Base-by-base conservation (phyloP, 1,140 invertebrate species). In the Papilio glaucus region DNA sequence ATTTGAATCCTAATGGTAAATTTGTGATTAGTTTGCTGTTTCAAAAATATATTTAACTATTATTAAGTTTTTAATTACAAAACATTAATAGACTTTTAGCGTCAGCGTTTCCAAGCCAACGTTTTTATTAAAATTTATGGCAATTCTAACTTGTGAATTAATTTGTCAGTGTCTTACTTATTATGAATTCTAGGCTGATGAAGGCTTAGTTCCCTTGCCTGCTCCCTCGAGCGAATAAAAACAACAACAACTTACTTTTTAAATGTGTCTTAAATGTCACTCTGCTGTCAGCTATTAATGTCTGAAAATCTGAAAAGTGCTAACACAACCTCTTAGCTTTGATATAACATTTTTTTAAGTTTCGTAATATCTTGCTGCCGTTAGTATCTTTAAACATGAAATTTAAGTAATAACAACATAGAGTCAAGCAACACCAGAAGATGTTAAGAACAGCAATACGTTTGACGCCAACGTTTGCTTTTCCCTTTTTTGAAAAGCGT, bases 361-460 rank as follows among this genome's bases (percentile, higher is more conserved):
- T 53, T 53, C 49, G 49, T 53, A 53, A 53, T 53, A 53, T 12
- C 49, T 53, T 53, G 10, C 49, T 18, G 9, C 49, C 10, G 60
- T 37, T 37, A 1, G 13, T 29, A 62, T 26, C 18, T 37, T 18
- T 62, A 15, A 62, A 37, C 13, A 33, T 62, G 60, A 62, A 37
- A 29, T 9, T 13, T 15, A 42, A 7, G 33, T 24, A 33, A 37
- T 33, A 33, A 62, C 13, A 60, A 60, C 13, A 33, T 62, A 9
- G 53, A 10, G 9, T 7, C 21, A 29, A 15, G 8, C 26, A 42
- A 71, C 26, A 68, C 13, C 13, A 62, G 12, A 62, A 37, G 41
- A 85, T 88, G 77, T 76, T 84, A 71, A 78, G 79, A 63, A 85
- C 85, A 39, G 75, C 77, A 7, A 71, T 79, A n/a, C 80, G 88